Evolutionary conservation across 2,797 vertebrate species (phyloP), one percentile per base, ranked within the genome.

Genomic region (Agapornis canus): DNA sequence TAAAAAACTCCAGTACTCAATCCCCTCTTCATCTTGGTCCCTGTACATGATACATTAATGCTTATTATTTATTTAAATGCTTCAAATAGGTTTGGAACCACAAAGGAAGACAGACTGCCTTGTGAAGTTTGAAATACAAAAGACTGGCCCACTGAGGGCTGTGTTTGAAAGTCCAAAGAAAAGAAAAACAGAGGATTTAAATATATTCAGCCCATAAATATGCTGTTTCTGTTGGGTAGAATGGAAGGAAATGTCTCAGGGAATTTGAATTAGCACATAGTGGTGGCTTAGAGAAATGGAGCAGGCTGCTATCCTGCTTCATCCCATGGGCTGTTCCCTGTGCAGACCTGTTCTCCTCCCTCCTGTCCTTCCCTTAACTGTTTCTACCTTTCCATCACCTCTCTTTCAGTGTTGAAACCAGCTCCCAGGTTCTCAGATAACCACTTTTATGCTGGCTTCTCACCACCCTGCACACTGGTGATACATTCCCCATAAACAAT

Each of bases 11-110:
- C 40, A 61, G 76, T 54, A 49, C 56, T 92, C 77, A 82, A 79
- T 94, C 81, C 47, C 5, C 14, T 84, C 7, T 93, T 89, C 73
- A 57, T 89, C 89, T 65, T 73, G 64, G 40, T 89, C 83, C 71
- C 15, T 77, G 83, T 93, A 80, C 73, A 64, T 80, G 73, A 73
- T 92, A 90, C 88, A 80, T 94, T 89, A 90, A 86, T 92, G 81
- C 83, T 73, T 90, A 95, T 94, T 93, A 86, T 92, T 94, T 95
- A 95, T 95, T 95, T 89, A 95, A 92, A 51, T 94, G 71, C 86
- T 90, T 96, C 88, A 84, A 35, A 89, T 92, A 82, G 68, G 26
- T 93, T 89, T 93, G 78, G 73, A 95, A 84, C 80, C 90, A 94
- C 90, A 92, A 93, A 94, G 86, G 66, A 95, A 90, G 86, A 70